These are phyloP conservation scores for Oryctolagus cuniculus DNA, from an alignment of 2,113 vertebrate species.

Conservation along the genomic window DNA sequence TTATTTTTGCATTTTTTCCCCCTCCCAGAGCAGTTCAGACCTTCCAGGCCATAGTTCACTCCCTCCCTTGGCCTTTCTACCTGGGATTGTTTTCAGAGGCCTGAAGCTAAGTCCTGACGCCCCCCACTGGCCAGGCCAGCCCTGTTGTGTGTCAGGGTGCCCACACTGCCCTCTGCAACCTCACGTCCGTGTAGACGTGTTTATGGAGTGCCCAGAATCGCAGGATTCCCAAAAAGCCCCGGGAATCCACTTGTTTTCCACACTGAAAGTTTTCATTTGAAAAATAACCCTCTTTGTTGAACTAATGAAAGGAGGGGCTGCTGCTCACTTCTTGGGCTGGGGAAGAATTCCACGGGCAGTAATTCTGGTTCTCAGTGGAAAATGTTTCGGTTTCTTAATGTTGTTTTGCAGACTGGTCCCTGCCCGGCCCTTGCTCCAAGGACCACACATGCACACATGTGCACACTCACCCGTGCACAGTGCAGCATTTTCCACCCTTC, in stretches of 20 bases:
- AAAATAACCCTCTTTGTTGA: slow-evolving; percentile 85
- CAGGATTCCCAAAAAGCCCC: slow-evolving; percentile 44
- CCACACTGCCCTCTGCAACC: slow-evolving; percentile 16
- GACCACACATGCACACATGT: slow-evolving; percentile 80
- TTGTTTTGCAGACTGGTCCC: slow-evolving; percentile 78
- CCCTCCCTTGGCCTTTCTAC: slow-evolving; percentile 26
- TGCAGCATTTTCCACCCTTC: slow-evolving; percentile 61
- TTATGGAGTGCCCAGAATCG: slow-evolving; percentile 61
- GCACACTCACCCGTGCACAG: slow-evolving; percentile 25
- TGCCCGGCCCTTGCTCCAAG: slow-evolving; percentile 67
- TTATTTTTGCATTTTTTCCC: not conserved
- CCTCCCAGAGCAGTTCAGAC: not conserved
- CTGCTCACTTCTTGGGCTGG: slow-evolving; percentile 60
- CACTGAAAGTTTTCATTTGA: slow-evolving; percentile 79
- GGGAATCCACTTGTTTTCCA: slow-evolving; percentile 80
- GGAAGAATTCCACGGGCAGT: slow-evolving; percentile 79
- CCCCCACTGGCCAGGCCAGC: not conserved
- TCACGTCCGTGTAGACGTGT: not conserved
- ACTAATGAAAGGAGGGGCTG: slow-evolving; percentile 80
- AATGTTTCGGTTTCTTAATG: slow-evolving; percentile 77
- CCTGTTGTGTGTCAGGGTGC: not conserved
- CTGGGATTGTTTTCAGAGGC: slow-evolving; percentile 18
- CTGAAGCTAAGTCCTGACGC: not conserved
- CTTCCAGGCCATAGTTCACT: slow-evolving; percentile 14
- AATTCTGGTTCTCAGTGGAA: slow-evolving; percentile 82